These are phyloP conservation scores for Margaritifera margaritifera DNA, from an alignment of 2,888 invertebrate genomes.

Conservation along the genomic window DNA sequence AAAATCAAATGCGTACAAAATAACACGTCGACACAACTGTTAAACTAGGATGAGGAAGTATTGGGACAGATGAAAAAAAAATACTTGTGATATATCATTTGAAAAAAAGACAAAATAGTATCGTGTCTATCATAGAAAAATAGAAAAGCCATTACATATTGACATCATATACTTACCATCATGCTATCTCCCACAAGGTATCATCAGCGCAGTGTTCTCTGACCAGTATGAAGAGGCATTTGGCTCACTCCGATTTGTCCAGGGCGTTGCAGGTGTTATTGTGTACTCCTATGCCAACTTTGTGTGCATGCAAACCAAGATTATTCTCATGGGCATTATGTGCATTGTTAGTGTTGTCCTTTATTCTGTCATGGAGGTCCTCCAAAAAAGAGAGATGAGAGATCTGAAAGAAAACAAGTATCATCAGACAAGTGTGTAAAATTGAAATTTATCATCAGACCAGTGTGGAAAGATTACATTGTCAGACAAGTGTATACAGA, in stretches of 20 bases:
- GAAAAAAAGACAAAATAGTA: too few species aligned
- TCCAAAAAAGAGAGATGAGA: not conserved
- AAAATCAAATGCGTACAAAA: too few species aligned
- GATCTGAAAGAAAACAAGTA: not conserved
- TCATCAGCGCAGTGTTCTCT: conserved; percentile 64
- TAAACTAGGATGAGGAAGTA: too few species aligned
- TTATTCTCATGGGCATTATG: too few species aligned
- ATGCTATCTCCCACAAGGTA: conserved; percentile 46
- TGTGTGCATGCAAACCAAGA: conserved; percentile 47
- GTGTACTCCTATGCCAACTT: conserved; percentile 56
- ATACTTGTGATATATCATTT: too few species aligned
- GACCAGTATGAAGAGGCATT: conserved; percentile 68
- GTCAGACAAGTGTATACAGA: too few species aligned
- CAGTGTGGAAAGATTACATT: too few species aligned
- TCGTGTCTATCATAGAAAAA: not conserved
- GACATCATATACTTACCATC: not conserved
- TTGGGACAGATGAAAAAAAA: too few species aligned
- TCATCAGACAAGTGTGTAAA: not conserved
- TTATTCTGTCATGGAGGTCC: not conserved
- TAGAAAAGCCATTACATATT: not conserved
- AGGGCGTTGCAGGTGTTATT: conserved; percentile 62
- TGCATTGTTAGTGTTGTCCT: too few species aligned
- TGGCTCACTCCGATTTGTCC: conserved; percentile 63
- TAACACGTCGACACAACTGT: too few species aligned
- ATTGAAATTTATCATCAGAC: not conserved